These are phyloP conservation scores for Sclerodermus sp. DNA, from an alignment of 2,888 invertebrate species.

Conservation along the genomic window DNA sequence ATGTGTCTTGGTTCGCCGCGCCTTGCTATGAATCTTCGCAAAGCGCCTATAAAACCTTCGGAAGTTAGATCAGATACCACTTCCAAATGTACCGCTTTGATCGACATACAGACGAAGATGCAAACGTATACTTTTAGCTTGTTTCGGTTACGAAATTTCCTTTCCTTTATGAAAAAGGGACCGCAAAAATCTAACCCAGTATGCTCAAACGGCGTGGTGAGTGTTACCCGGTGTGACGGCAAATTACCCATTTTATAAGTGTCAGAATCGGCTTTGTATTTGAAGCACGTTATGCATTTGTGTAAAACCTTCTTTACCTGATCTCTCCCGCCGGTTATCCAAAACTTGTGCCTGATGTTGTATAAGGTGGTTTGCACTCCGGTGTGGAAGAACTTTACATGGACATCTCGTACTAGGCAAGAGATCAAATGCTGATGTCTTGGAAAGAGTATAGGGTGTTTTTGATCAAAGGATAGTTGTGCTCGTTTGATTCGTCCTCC, in stretches of 20 bases:
- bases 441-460: conserved; percentile 5
- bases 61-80: conserved; percentile 3
- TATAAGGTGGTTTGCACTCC: conserved; percentile 2
- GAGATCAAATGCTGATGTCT: neutral
- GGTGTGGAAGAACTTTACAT: neutral
- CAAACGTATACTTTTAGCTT: conserved; percentile 5
- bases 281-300: neutral
- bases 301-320: neutral
- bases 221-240: neutral
- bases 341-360: neutral
- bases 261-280: neutral
- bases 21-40: conserved; percentile 11
- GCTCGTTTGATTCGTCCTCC: conserved; percentile 1
- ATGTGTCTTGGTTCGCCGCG: conserved; percentile 10
- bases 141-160: neutral
- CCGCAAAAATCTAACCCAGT: neutral
- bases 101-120: conserved; percentile 2
- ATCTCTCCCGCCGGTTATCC: conserved; percentile 1
- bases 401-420: neutral
- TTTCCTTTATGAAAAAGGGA: neutral
- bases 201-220: neutral
- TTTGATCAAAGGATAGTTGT: neutral
- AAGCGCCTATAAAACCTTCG: conserved; percentile 2
- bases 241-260: conserved; percentile 6
- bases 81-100: conserved; percentile 8